A percentile compares a stretch with the other conserved stretches of the same genome.
phyloP scores from a whole-genome alignment of 2,888 invertebrate genomes.

The Eupithecia centaureata region DNA sequence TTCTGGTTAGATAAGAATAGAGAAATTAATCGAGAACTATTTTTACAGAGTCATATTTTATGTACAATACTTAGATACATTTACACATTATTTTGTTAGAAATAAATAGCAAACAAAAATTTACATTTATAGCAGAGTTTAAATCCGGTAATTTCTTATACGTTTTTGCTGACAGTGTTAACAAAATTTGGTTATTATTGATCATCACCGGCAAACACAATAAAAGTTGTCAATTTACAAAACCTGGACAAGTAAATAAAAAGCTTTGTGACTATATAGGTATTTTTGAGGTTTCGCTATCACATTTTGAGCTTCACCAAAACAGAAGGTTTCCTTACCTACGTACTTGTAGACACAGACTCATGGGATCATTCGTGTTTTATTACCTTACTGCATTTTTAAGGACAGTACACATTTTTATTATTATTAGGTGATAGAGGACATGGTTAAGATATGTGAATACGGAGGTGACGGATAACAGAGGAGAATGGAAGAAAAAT shows the following conservation, averaged over 20 bases:
- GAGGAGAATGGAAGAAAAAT: too few species aligned
- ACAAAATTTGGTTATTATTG: not conserved
- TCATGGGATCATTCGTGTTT: not conserved
- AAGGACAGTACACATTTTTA: not conserved
- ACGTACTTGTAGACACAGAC: not conserved
- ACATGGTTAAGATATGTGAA: too few species aligned
- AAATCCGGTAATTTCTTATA: not conserved
- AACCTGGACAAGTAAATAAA: not conserved
- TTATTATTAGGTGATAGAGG: too few species aligned
- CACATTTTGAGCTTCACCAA: not conserved
- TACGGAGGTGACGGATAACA: too few species aligned
- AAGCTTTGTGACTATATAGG: not conserved
- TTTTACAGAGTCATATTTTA: constrained; percentile 37
- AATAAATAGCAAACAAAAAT: not conserved
- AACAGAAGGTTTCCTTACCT: not conserved
- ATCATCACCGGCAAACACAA: not conserved
- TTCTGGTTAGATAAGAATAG: constrained; percentile 53
- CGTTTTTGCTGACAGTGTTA: not conserved
- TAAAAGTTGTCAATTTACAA: not conserved
- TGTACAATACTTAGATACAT: constrained; percentile 40
- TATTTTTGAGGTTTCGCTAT: not conserved
- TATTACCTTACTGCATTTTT: not conserved
- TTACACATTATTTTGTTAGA: constrained; percentile 32
- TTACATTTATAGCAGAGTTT: not conserved
- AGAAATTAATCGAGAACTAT: constrained; percentile 60